These are phyloP conservation scores for Geodia barretti DNA, from an alignment of 37 sponge, comb jelly and placozoan species.

Conservation along the genomic window DNA sequence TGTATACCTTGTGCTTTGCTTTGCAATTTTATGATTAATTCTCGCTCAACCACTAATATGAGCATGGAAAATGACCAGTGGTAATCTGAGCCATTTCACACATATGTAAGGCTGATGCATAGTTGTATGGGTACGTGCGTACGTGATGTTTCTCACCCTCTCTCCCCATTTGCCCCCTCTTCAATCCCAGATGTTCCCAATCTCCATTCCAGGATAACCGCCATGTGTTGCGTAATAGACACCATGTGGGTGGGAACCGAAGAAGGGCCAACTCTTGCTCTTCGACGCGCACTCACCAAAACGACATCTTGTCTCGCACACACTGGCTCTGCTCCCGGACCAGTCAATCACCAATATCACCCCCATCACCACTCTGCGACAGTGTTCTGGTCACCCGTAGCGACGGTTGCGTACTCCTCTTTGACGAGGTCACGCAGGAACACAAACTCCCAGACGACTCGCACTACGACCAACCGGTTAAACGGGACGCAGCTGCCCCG, in stretches of 20 bases:
- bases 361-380: conserved; percentile 22
- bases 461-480: conserved; percentile 46
- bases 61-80: not conserved
- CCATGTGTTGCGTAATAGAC: conserved; percentile 68
- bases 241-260: conserved; percentile 82
- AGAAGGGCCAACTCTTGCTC: conserved; percentile 52
- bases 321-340: conserved; percentile 40
- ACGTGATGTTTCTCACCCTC: not conserved
- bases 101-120: no score
- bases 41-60: not conserved
- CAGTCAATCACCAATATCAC: conserved; percentile 53
- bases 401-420: conserved; percentile 69
- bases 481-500: conserved; percentile 60
- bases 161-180: not conserved
- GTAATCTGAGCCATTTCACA: not conserved
- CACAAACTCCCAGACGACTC: conserved; percentile 45
- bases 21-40: not conserved
- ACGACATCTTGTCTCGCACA: no score
- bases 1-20: not conserved
- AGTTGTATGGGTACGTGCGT: no score
- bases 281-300: conserved; percentile 59
- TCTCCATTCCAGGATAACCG: conserved; percentile 51
- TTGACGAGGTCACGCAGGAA: conserved; percentile 50
- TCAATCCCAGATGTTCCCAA: conserved; percentile 36
- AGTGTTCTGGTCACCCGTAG: conserved; percentile 51